phyloP scores from a whole-genome alignment of 2,113 vertebrate genomes.

The Erinaceus europaeus region DNA sequence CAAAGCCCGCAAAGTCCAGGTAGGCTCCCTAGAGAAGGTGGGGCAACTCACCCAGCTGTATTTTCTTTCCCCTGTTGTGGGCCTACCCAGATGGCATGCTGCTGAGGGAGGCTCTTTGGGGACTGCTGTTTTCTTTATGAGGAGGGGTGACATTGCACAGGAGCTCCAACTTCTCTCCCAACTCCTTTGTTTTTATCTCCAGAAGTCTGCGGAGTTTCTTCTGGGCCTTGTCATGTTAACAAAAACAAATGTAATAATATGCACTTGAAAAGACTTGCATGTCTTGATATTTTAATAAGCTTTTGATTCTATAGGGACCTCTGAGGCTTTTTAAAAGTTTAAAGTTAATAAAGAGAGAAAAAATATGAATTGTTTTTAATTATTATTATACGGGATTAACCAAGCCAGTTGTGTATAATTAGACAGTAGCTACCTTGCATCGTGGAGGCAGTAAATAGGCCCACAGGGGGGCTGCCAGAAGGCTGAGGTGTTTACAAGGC shows the following conservation, averaged over 20 bases:
- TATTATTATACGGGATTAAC: slow-evolving; percentile 83
- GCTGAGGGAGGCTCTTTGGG: neutral
- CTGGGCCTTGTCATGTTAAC: slow-evolving; percentile 71
- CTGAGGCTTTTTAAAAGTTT: slow-evolving; percentile 80
- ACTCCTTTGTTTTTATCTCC: slow-evolving; percentile 68
- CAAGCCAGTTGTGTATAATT: slow-evolving; percentile 84
- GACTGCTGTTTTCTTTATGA: neutral
- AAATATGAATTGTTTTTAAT: slow-evolving; percentile 80
- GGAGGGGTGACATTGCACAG: slow-evolving; percentile 53
- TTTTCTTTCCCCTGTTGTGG: neutral
- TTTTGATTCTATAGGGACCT: slow-evolving; percentile 77
- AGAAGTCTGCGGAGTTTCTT: slow-evolving; percentile 46
- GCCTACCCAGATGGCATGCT: neutral
- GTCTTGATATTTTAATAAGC: slow-evolving; percentile 82
- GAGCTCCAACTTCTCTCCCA: neutral
- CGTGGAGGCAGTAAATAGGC: slow-evolving; percentile 80
- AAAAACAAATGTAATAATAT: slow-evolving; percentile 80
- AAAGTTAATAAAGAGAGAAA: slow-evolving; percentile 77
- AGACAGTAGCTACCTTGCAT: slow-evolving; percentile 82
- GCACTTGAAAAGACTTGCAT: slow-evolving; percentile 73
- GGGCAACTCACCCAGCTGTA: neutral
- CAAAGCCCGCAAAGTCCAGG: neutral
- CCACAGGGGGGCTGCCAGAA: slow-evolving; percentile 80
- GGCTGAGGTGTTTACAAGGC: slow-evolving; percentile 85
- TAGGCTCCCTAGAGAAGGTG: neutral